Evolutionary conservation across 1,140 invertebrate species (phyloP).

Genomic region (Drosophila bipectinata): DNA sequence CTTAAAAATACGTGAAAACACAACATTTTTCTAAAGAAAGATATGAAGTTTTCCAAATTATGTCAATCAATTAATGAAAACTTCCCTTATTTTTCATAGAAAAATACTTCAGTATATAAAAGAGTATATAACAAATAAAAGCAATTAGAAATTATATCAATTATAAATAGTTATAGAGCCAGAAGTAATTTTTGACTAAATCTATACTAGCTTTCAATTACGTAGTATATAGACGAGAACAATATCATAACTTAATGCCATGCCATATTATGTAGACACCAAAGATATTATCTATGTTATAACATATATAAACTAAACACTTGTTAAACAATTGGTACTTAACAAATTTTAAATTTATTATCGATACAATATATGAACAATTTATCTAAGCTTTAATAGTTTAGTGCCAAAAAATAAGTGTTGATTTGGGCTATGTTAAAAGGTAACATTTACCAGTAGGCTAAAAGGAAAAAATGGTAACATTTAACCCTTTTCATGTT

Average conservation of each 20-base stretch:
- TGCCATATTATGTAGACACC: conserved; percentile 67
- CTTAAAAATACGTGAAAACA: not conserved
- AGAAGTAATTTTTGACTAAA: conserved; percentile 50
- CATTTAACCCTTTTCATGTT: not conserved
- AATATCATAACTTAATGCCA: conserved; percentile 67
- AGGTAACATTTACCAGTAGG: no score
- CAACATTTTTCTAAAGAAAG: no score
- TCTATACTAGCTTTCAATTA: conserved; percentile 62
- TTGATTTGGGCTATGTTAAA: not conserved
- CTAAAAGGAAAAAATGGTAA: not conserved
- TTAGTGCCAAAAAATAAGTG: conserved; percentile 59
- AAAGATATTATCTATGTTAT: conserved; percentile 56
- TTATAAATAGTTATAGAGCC: conserved; percentile 37
- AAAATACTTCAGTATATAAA: not conserved
- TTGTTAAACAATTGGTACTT: conserved; percentile 80
- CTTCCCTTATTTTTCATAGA: not conserved
- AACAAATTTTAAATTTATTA: conserved; percentile 80
- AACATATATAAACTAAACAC: conserved; percentile 56
- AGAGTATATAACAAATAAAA: conserved; percentile 6
- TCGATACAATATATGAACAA: conserved; percentile 60
- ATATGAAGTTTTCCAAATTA: not conserved
- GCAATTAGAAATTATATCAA: conserved; percentile 39
- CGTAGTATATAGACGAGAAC: conserved; percentile 49
- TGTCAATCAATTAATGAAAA: not conserved
- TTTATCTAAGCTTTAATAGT: conserved; percentile 81